These are phyloP conservation scores for Campylomormyrus tamandua DNA, from an alignment of 2,113 vertebrate species.

Conservation along the genomic window DNA sequence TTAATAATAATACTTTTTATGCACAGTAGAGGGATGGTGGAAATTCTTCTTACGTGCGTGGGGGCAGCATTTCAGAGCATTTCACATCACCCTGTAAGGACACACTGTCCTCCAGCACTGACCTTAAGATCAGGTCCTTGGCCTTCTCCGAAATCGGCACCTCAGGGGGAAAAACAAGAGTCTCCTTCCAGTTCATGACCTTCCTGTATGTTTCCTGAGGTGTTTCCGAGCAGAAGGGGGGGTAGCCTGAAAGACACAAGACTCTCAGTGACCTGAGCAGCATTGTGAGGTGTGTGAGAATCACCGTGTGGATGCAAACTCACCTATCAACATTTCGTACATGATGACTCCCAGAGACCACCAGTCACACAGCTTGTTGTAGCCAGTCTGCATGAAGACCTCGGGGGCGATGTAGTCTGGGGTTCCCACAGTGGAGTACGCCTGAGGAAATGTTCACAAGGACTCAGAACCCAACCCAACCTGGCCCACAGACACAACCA, in stretches of 20 bases:
- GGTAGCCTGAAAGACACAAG: slow-evolving; percentile 70
- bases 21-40: not conserved
- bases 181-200: slow-evolving; percentile 99
- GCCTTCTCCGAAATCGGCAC: slow-evolving; percentile 94
- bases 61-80: not conserved
- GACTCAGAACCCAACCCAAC: not conserved
- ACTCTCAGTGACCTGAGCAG: not conserved
- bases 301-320: slow-evolving; percentile 7
- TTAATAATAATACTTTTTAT: not conserved
- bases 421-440: slow-evolving; percentile 92
- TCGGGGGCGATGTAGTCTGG: slow-evolving; percentile 97
- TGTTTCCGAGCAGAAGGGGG: slow-evolving; percentile 96
- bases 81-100: not conserved
- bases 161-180: slow-evolving; percentile 89
- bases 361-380: slow-evolving; percentile 97
- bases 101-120: slow-evolving; percentile 27
- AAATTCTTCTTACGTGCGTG: not conserved
- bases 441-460: slow-evolving; percentile 53
- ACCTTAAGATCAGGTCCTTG: slow-evolving; percentile 91
- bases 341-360: slow-evolving; percentile 97
- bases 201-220: slow-evolving; percentile 97
- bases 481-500: not conserved
- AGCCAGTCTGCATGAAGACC: slow-evolving; percentile 94
- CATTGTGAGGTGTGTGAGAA: not conserved
- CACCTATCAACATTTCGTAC: slow-evolving; percentile 98